Evolutionary conservation across 2,888 invertebrate genomes (phyloP).

Genomic region (Callinectes sapidus): DNA sequence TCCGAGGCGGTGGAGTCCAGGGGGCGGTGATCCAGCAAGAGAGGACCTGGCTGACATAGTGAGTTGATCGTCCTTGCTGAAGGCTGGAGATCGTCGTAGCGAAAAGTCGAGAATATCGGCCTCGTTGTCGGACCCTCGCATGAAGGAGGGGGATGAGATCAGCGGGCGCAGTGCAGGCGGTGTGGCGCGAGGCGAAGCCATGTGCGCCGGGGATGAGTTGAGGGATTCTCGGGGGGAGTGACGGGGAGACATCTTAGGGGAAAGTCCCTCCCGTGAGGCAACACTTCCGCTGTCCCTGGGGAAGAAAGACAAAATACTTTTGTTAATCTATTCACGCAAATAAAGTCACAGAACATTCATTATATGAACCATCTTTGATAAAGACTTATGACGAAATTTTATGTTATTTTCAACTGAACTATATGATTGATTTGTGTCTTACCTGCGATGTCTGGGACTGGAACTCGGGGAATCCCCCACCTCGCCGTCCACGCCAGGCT

Average conservation of each 20-base stretch:
- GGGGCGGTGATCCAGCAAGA: slow-evolving; percentile 66
- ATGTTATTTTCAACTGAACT: not conserved
- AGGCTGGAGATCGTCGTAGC: slow-evolving; percentile 67
- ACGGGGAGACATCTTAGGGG: slow-evolving; percentile 71
- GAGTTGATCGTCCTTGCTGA: slow-evolving; percentile 64
- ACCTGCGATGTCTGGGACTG: slow-evolving; percentile 72
- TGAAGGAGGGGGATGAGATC: slow-evolving; percentile 58
- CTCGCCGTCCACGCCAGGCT: slow-evolving; percentile 61
- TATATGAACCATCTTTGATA: not conserved
- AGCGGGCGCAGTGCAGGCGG: slow-evolving; percentile 67
- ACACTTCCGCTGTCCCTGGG: slow-evolving; percentile 72
- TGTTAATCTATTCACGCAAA: not conserved
- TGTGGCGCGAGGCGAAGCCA: slow-evolving; percentile 67
- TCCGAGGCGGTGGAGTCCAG: slow-evolving; percentile 60
- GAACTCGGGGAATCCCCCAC: slow-evolving; percentile 65
- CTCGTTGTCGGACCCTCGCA: slow-evolving; percentile 65
- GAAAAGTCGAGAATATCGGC: slow-evolving; percentile 72
- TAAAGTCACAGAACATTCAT: not conserved
- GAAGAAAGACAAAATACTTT: slow-evolving; percentile 26
- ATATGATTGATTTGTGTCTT: not conserved
- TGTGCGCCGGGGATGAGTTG: slow-evolving; percentile 69
- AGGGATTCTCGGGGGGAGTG: slow-evolving; percentile 71
- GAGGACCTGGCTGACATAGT: slow-evolving; percentile 66
- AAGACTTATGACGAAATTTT: not conserved
- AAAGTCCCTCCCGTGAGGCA: slow-evolving; percentile 69